A percentile compares a stretch with the other conserved stretches of the same genome.
phyloP scores from a whole-genome alignment of 2,888 invertebrate species.

The Oxyscelio sp. region DNA sequence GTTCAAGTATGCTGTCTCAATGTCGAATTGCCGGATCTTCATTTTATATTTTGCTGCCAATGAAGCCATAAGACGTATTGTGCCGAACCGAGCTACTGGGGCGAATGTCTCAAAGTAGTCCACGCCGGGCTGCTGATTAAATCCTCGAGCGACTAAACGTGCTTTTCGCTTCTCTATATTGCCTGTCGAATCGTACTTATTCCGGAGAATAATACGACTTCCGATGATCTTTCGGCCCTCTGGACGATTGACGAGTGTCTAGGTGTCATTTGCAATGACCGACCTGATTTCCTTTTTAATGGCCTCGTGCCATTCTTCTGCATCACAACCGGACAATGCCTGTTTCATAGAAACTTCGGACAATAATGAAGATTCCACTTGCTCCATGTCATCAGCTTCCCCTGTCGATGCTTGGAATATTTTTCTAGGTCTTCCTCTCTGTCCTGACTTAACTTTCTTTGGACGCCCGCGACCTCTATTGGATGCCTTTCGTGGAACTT shows the following conservation, averaged over 20 bases:
- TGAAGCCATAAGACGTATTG: not conserved
- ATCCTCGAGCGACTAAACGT: not conserved
- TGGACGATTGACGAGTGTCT: conserved; percentile 1
- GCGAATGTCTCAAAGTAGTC: not conserved
- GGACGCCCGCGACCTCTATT: not conserved
- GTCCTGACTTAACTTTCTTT: not conserved
- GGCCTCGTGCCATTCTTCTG: not conserved
- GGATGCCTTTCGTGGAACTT: not conserved
- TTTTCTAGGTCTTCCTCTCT: not conserved
- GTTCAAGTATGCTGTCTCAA: not conserved
- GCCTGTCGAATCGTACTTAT: not conserved
- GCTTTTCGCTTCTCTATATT: not conserved
- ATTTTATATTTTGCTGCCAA: not conserved
- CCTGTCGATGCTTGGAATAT: not conserved
- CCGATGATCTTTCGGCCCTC: not conserved
- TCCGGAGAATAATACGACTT: not conserved
- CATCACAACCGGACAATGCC: not conserved
- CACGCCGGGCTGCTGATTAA: not conserved
- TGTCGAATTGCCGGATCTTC: not conserved
- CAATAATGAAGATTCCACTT: not conserved
- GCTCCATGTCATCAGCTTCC: too few relatives aligned
- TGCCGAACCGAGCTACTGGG: not conserved
- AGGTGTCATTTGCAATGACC: not conserved
- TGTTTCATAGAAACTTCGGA: not conserved
- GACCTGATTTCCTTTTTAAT: not conserved